Evolutionary conservation across 2,797 vertebrate genomes (phyloP).

Genomic region (Enteromius fasciolatus): DNA sequence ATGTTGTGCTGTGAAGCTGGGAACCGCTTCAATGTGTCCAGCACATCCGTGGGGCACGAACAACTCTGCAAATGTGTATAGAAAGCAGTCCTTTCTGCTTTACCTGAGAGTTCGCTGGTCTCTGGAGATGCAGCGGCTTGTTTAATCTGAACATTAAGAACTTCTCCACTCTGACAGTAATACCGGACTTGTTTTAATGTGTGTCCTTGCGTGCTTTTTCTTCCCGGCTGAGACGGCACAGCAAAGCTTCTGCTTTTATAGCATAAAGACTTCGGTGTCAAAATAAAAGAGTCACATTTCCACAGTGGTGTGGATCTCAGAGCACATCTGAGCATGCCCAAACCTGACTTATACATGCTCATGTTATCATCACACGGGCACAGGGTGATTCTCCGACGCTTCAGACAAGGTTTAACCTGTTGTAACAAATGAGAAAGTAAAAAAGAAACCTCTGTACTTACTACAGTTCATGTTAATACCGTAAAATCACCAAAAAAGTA

Average conservation of each 20-base stretch:
- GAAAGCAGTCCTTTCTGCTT: slow-evolving; percentile 45
- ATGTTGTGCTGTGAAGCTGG: slow-evolving; percentile 60
- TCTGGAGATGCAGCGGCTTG: neutral
- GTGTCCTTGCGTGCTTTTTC: neutral
- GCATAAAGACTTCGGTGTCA: neutral
- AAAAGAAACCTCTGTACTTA: neutral
- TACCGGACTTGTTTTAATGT: slow-evolving; percentile 48
- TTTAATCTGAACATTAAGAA: neutral
- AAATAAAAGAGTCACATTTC: slow-evolving; percentile 31
- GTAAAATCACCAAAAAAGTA: no score
- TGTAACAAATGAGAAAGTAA: neutral
- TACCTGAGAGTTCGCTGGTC: fast-evolving
- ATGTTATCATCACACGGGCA: slow-evolving; percentile 50
- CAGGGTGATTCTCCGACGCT: neutral
- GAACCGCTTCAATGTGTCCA: slow-evolving; percentile 74
- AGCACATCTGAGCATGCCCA: slow-evolving; percentile 61
- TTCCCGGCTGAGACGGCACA: neutral
- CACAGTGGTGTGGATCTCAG: slow-evolving; percentile 55
- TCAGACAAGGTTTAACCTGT: slow-evolving; percentile 7
- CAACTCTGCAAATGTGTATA: slow-evolving; percentile 70
- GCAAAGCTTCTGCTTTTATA: neutral
- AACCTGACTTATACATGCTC: slow-evolving; percentile 58
- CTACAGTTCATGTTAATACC: neutral
- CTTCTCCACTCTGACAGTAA: slow-evolving; percentile 55
- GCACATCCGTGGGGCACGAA: slow-evolving; percentile 80